These are phyloP conservation scores for Epistrophe eligans DNA, from an alignment of 2,888 invertebrate genomes.

Conservation along the genomic window DNA sequence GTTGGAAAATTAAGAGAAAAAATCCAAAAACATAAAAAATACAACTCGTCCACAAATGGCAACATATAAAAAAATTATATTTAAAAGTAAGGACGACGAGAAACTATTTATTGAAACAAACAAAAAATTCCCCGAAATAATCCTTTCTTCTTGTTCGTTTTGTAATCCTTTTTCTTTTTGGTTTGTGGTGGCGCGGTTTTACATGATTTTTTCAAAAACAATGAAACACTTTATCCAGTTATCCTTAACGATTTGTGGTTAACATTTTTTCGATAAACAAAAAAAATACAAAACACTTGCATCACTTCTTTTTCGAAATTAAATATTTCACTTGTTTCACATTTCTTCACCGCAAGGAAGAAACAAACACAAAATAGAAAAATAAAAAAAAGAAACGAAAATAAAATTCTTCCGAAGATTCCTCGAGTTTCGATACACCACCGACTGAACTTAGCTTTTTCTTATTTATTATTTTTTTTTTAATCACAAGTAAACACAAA, in stretches of 20 bases:
- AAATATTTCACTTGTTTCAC: constrained; percentile 26
- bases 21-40: constrained; percentile 74
- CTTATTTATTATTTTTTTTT: not conserved
- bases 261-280: constrained; percentile 39
- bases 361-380: constrained; percentile 16
- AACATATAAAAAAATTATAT: constrained; percentile 71
- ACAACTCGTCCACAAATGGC: constrained; percentile 67
- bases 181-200: constrained; percentile 16
- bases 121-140: constrained; percentile 41
- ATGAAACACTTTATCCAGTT: constrained; percentile 40
- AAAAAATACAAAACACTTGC: not conserved
- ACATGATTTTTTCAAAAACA: constrained; percentile 22
- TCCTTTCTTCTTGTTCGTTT: constrained; percentile 38
- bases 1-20: constrained; percentile 74
- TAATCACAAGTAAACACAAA: constrained; percentile 5
- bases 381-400: constrained; percentile 31
- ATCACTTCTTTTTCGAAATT: constrained; percentile 13
- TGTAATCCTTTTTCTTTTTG: constrained; percentile 35
- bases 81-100: constrained; percentile 48
- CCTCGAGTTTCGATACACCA: constrained; percentile 31
- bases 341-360: constrained; percentile 41
- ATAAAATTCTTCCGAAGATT: constrained; percentile 29
- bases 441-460: constrained; percentile 5
- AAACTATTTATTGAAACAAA: constrained; percentile 10
- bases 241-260: constrained; percentile 54